A percentile compares a stretch with the other conserved stretches of the same genome.
phyloP scores from a whole-genome alignment of 2,797 vertebrate genomes.

The Mormyrops attenuatus region DNA sequence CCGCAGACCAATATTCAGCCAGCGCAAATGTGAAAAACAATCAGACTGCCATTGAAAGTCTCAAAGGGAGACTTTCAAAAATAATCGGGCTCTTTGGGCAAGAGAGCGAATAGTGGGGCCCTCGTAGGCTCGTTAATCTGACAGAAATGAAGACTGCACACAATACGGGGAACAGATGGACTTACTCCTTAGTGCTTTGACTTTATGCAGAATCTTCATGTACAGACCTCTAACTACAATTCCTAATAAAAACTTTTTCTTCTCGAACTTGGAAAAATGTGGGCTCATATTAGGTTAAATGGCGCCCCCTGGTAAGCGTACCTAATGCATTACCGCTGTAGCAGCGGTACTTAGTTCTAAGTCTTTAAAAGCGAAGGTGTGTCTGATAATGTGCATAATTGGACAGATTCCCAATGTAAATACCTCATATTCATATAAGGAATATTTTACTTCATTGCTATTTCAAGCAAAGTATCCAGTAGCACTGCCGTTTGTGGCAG shows the following conservation, averaged over 20 bases:
- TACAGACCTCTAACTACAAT: background rate
- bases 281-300: slow-evolving; percentile 6
- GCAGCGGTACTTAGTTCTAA: background rate
- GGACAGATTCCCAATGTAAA: background rate
- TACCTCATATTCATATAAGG: slow-evolving; percentile 8
- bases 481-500: background rate
- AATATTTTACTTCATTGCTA: slow-evolving; percentile 5
- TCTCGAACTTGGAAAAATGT: background rate
- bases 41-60: background rate
- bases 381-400: background rate
- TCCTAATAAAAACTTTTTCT: background rate
- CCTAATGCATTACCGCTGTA: background rate
- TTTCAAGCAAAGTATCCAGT: background rate
- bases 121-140: background rate
- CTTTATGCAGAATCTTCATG: background rate
- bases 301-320: slow-evolving; percentile 10
- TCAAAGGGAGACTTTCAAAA: background rate
- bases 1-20: background rate
- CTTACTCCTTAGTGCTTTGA: background rate
- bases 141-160: background rate
- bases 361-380: background rate
- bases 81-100: background rate
- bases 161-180: slow-evolving; percentile 5
- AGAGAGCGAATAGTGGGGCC: background rate
- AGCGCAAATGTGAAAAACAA: background rate